Conservation (phyloP, 2,888 invertebrate species). For the Cerastoderma edule region DNA sequence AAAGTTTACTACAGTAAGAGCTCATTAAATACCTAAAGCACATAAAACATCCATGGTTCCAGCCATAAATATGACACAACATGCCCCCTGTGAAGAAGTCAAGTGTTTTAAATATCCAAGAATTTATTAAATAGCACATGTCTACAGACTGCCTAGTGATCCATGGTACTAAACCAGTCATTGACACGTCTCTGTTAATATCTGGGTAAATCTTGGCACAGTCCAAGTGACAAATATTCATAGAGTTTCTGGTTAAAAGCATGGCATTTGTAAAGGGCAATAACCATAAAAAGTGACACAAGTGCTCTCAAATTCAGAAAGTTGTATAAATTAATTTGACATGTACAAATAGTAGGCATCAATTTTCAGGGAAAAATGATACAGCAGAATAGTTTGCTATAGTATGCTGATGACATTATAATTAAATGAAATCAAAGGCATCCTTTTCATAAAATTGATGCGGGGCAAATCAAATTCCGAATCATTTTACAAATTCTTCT, state of each 20-base stretch:
- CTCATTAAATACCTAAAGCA: constrained; percentile 1
- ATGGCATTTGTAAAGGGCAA: not conserved
- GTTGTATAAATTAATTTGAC: constrained; percentile 2
- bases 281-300: not conserved
- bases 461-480: too few relatives aligned
- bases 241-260: too few relatives aligned
- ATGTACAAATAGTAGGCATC: too few relatives aligned
- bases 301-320: not conserved
- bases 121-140: constrained; percentile 17
- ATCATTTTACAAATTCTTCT: too few relatives aligned
- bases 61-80: constrained; percentile 16
- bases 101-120: constrained; percentile 24
- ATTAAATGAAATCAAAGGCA: too few relatives aligned
- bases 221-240: too few relatives aligned
- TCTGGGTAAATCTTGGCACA: too few relatives aligned
- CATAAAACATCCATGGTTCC: not conserved
- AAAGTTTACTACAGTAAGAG: too few relatives aligned
- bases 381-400: too few relatives aligned
- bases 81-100: constrained; percentile 19
- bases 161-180: not conserved
- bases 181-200: constrained; percentile 15
- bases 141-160: constrained; percentile 11
- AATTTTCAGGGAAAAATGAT: too few relatives aligned
- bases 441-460: too few relatives aligned
- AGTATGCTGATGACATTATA: too few relatives aligned